A percentile compares a stretch with the other conserved stretches of the same genome.
These are phyloP conservation scores for Seira sanloemensis DNA, from an alignment of 2,888 invertebrate genomes.

Conservation along the genomic window DNA sequence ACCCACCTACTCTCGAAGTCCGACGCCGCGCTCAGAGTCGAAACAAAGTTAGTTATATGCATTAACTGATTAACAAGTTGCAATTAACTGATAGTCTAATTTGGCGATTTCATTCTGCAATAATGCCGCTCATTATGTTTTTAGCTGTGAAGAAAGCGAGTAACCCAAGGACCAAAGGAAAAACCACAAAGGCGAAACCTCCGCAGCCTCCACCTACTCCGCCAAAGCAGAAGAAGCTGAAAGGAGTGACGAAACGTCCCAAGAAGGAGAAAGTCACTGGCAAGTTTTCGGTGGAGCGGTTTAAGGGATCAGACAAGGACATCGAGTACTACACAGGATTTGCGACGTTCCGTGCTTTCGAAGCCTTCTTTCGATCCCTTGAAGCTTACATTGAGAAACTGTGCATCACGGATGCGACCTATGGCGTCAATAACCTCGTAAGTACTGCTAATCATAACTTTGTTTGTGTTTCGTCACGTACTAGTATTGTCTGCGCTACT, in stretches of 20 bases:
- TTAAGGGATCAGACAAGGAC: conserved; percentile 69
- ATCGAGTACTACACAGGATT: conserved; percentile 73
- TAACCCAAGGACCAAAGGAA: neutral
- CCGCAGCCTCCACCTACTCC: neutral
- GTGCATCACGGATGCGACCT: conserved; percentile 70
- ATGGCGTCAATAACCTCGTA: conserved; percentile 68
- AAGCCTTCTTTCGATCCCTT: conserved; percentile 70
- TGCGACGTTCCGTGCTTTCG: conserved; percentile 67
- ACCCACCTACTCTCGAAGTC: neutral
- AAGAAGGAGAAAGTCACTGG: conserved; percentile 68
- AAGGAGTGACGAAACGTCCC: conserved; percentile 66
- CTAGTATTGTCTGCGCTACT: no score
- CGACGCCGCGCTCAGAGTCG: neutral
- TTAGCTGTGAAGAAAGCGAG: neutral
- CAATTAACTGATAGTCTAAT: neutral
- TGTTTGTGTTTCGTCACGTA: no score
- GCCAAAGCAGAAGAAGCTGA: conserved; percentile 56
- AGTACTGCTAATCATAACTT: no score
- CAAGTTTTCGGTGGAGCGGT: conserved; percentile 71
- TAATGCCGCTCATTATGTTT: neutral
- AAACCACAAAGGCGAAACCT: neutral
- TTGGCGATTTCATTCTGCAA: neutral
- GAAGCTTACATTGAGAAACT: conserved; percentile 69
- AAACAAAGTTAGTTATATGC: neutral
- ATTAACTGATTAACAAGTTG: neutral